Evolutionary conservation across 2,113 vertebrate species (phyloP).

Genomic region (Pithys albifrons): DNA sequence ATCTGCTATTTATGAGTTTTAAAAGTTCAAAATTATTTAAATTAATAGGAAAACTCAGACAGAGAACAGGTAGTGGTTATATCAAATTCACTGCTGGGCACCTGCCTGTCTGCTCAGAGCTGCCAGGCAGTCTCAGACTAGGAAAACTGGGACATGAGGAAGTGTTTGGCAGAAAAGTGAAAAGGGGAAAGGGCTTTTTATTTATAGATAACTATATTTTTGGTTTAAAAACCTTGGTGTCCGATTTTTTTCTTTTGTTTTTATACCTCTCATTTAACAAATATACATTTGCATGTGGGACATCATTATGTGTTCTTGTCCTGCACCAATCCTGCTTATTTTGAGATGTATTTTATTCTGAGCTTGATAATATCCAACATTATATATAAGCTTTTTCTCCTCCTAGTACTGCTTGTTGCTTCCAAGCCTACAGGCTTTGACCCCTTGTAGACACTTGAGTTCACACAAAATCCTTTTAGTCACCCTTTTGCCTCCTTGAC

Average conservation of each 20-base stretch:
- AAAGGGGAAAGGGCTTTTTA: fast-evolving
- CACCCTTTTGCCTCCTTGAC: not conserved
- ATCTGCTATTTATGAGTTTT: not conserved
- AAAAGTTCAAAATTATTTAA: not conserved
- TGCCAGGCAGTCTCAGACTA: not conserved
- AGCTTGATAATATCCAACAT: not conserved
- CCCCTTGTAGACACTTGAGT: not conserved
- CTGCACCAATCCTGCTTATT: not conserved
- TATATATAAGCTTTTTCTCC: not conserved
- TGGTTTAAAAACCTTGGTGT: not conserved
- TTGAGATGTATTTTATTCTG: not conserved
- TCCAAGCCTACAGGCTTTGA: not conserved
- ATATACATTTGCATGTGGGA: fast-evolving
- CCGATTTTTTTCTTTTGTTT: not conserved
- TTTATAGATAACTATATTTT: not conserved
- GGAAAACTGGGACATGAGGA: not conserved
- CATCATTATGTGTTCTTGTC: not conserved
- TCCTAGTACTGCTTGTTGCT: not conserved
- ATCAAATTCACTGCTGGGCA: not conserved
- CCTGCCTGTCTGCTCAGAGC: not conserved
- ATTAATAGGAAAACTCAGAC: not conserved
- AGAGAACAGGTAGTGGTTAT: not conserved
- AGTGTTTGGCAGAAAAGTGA: not conserved
- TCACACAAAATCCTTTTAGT: not conserved
- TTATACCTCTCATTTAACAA: not conserved